A percentile compares a stretch with the other conserved stretches of the same genome.
Evolutionary conservation across 2,113 vertebrate genomes (phyloP).

Genomic region (Prolemur simus): DNA sequence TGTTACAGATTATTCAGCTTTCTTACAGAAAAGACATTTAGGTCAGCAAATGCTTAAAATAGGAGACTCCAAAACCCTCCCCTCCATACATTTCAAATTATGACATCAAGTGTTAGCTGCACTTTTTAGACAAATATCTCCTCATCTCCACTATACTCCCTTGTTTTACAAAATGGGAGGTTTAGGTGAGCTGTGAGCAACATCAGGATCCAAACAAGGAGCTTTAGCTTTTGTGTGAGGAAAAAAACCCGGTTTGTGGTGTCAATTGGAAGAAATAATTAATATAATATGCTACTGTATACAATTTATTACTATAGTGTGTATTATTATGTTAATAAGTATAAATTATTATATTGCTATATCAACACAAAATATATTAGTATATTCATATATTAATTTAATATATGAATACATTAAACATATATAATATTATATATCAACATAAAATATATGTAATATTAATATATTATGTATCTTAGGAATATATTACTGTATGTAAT

Average conservation of each 20-base stretch:
- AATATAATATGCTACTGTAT: not conserved
- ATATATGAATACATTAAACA: not conserved
- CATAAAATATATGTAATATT: not conserved
- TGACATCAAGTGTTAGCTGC: not conserved
- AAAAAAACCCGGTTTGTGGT: not conserved
- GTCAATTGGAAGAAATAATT: not conserved
- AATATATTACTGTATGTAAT: not conserved
- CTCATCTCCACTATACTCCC: not conserved
- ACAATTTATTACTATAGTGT: not conserved
- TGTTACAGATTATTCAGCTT: not conserved
- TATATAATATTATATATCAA: not conserved
- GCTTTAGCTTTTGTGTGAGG: not conserved
- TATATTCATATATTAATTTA: not conserved
- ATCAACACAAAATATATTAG: not conserved
- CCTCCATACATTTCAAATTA: not conserved
- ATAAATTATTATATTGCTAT: not conserved
- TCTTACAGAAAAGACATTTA: constrained; percentile 31
- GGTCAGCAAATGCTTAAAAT: not conserved
- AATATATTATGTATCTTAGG: not conserved
- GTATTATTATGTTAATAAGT: not conserved
- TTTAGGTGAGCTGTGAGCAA: not conserved
- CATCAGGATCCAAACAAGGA: not conserved
- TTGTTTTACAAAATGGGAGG: not conserved
- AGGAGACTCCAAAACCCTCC: not conserved
- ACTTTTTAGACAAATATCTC: not conserved